Conservation (phyloP, 2,113 vertebrate species). For the Hyaena hyaena region DNA sequence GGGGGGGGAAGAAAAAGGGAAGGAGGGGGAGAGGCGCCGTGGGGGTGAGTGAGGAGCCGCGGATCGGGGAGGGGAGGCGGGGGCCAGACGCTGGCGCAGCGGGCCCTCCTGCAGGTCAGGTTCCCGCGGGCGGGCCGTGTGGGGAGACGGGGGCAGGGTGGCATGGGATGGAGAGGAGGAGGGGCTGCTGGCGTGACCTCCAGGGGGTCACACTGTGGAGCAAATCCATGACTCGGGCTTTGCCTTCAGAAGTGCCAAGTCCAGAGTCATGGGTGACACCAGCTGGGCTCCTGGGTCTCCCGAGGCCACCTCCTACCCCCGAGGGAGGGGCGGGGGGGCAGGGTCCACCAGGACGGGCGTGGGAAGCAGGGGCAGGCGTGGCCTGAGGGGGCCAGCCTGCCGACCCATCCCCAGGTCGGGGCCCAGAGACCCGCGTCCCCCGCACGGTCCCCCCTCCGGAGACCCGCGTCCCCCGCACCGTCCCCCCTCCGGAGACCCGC, state of each 20-base stretch:
- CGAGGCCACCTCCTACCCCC: not conserved
- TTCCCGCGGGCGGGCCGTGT: accelerated
- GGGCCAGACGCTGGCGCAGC: too few species aligned
- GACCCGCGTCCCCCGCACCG: not conserved
- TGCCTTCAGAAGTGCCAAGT: not conserved
- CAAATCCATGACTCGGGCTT: not conserved
- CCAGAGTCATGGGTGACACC: not conserved
- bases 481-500: too few species aligned
- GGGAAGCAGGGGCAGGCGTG: not conserved
- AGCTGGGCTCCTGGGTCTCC: not conserved
- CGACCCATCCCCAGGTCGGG: not conserved
- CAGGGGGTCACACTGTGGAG: not conserved
- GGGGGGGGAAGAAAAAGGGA: not conserved
- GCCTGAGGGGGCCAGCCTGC: not conserved
- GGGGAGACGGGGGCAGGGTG: not conserved
- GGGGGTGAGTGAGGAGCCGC: too few species aligned
- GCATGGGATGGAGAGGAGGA: not conserved
- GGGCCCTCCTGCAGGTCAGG: not conserved
- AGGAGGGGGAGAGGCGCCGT: not conserved
- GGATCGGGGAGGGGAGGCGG: not conserved
- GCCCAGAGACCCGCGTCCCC: not conserved
- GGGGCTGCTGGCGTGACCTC: not conserved
- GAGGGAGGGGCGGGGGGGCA: not conserved
- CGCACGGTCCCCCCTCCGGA: not conserved
- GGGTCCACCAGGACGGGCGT: not conserved